A percentile compares a stretch with the other conserved stretches of the same genome.
These are phyloP conservation scores for Danaus plexippus DNA, from an alignment of 1,140 invertebrate species.

Conservation along the genomic window DNA sequence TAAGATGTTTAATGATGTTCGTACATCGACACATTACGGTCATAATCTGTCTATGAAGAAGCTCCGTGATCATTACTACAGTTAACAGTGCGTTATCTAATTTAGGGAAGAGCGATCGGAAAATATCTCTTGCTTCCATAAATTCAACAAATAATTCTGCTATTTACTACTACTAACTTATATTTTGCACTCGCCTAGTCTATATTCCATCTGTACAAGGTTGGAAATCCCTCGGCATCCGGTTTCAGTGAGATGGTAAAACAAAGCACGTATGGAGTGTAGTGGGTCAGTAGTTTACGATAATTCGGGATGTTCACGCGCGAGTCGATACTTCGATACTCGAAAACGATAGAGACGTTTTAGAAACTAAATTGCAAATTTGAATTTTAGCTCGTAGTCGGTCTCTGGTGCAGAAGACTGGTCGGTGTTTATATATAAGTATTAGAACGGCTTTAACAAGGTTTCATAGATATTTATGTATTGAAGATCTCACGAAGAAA, in stretches of 20 bases:
- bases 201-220: slow-evolving; percentile 13
- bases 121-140: slow-evolving; percentile 25
- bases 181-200: slow-evolving; percentile 3
- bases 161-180: slow-evolving; percentile 17
- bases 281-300: slow-evolving; percentile 28
- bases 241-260: slow-evolving; percentile 4
- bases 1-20: too few species aligned
- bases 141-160: slow-evolving; percentile 32
- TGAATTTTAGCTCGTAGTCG: too few species aligned
- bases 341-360: too few species aligned
- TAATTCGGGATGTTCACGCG: slow-evolving; percentile 28
- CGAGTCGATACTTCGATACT: too few species aligned
- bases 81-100: slow-evolving; percentile 26
- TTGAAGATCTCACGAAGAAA: too few species aligned
- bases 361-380: too few species aligned
- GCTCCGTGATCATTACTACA: slow-evolving; percentile 11
- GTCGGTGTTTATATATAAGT: too few species aligned
- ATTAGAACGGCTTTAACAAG: too few species aligned
- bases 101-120: slow-evolving; percentile 25
- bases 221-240: slow-evolving; percentile 9
- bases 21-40: too few species aligned
- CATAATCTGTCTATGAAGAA: not conserved
- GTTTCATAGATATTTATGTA: too few species aligned
- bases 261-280: slow-evolving; percentile 22
- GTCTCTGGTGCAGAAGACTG: too few species aligned